phyloP scores from a whole-genome alignment of 2,113 vertebrate species.

The Copsychus sechellarum region DNA sequence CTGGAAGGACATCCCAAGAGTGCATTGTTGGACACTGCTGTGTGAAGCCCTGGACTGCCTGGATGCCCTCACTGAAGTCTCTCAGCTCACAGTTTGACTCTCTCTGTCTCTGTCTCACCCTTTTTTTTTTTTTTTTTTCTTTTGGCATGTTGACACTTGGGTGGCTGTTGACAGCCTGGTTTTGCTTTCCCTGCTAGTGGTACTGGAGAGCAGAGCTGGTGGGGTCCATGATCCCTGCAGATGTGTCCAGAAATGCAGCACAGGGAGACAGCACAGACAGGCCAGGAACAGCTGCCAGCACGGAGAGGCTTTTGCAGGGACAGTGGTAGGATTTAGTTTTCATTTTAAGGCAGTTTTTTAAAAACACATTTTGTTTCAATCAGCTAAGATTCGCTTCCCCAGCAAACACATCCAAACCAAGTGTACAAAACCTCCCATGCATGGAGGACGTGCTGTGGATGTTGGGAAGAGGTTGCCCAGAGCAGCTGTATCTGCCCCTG shows the following conservation, averaged over 20 bases:
- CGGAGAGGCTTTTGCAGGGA: background rate
- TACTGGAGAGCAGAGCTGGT: background rate
- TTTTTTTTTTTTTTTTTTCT: background rate
- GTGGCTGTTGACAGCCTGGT: background rate
- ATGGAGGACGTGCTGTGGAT: background rate
- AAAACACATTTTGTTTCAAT: background rate
- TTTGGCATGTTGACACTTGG: background rate
- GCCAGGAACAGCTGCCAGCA: background rate
- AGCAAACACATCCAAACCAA: background rate
- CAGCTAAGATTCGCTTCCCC: background rate
- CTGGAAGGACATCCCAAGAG: background rate
- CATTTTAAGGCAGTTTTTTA: background rate
- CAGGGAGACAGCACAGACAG: background rate
- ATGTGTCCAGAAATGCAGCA: background rate
- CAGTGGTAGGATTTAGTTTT: background rate
- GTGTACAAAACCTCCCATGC: accelerated
- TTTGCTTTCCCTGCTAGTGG: background rate
- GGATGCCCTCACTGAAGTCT: background rate
- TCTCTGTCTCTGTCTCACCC: background rate
- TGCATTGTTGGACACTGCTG: accelerated
- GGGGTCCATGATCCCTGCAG: background rate
- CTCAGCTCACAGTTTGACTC: background rate
- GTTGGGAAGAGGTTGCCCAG: background rate
- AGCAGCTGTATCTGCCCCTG: background rate
- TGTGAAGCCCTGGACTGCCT: background rate